A percentile compares a stretch with the other conserved stretches of the same genome.
phyloP scores from a whole-genome alignment of 2,888 invertebrate species.

The Caenorhabditis sp. region DNA sequence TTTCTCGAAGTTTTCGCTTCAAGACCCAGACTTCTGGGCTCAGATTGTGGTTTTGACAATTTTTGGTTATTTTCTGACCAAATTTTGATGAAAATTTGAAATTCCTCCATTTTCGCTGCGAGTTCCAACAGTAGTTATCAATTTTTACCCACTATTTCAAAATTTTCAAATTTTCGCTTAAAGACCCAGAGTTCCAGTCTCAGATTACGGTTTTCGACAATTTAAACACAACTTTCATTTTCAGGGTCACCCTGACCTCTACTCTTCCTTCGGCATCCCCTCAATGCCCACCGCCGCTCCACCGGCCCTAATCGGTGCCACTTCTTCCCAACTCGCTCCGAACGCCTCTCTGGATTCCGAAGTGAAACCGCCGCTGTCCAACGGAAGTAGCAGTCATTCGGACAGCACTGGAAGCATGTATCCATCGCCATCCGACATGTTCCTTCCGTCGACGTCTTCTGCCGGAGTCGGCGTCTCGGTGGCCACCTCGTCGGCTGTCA shows the following conservation, averaged over 20 bases:
- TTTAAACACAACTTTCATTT: neutral
- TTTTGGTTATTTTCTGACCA: too few species aligned
- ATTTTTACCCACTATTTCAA: neutral
- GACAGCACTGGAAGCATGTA: conserved; percentile 45
- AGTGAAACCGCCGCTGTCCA: conserved; percentile 44
- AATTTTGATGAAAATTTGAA: too few species aligned
- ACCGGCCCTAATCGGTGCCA: conserved; percentile 2
- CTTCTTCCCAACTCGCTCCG: neutral
- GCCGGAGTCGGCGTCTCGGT: conserved; percentile 35
- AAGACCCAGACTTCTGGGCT: too few species aligned
- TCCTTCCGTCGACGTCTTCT: conserved; percentile 44
- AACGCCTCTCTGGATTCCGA: conserved; percentile 24
- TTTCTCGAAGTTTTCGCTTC: too few species aligned
- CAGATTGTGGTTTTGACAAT: too few species aligned
- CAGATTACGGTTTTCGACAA: too few species aligned
- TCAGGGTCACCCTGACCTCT: conserved; percentile 55
- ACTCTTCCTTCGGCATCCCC: conserved; percentile 26
- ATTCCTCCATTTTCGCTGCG: too few species aligned
- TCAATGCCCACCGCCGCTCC: conserved; percentile 1
- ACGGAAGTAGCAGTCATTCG: conserved; percentile 38
- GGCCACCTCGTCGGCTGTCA: conserved; percentile 1
- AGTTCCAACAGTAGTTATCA: too few species aligned
- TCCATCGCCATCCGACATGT: conserved; percentile 40
- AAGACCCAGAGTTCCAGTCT: too few species aligned
- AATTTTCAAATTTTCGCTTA: neutral